phyloP scores from a whole-genome alignment of 92 coral and sea anemone genomes.

The Zoanthus sansibaricus region DNA sequence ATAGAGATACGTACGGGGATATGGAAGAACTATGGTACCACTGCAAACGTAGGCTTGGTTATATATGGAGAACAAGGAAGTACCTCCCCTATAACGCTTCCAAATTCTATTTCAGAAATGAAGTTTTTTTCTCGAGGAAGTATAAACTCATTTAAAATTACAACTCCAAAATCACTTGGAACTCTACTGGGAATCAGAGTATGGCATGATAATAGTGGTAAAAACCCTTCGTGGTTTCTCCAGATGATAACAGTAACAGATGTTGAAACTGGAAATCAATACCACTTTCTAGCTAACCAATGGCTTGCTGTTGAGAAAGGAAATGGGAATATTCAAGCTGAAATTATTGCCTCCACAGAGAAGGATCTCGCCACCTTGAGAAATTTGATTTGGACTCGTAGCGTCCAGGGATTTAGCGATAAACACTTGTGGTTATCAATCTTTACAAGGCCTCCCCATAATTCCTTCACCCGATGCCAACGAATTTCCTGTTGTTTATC shows the following conservation, averaged over 20 bases:
- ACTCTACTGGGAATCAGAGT: slow-evolving; percentile 71
- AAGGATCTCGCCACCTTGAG: slow-evolving; percentile 62
- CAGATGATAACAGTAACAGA: slow-evolving; percentile 73
- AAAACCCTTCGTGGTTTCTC: slow-evolving; percentile 84
- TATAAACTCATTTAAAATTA: slow-evolving; percentile 75
- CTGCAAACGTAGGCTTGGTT: slow-evolving; percentile 82
- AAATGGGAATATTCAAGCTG: slow-evolving; percentile 73
- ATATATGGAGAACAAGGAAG: slow-evolving; percentile 80
- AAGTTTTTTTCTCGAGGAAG: slow-evolving; percentile 82
- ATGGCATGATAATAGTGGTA: slow-evolving; percentile 92
- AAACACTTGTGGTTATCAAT: slow-evolving; percentile 86
- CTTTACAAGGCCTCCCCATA: slow-evolving; percentile 80
- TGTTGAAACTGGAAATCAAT: slow-evolving; percentile 49
- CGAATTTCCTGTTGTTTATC: slow-evolving; percentile 85
- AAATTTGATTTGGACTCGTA: slow-evolving; percentile 68
- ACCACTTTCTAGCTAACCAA: slow-evolving; percentile 77
- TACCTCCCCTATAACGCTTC: slow-evolving; percentile 67
- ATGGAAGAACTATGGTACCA: slow-evolving; percentile 86
- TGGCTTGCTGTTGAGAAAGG: slow-evolving; percentile 90
- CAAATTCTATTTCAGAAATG: slow-evolving; percentile 47
- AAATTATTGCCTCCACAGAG: slow-evolving; percentile 61
- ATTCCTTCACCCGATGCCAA: slow-evolving; percentile 79
- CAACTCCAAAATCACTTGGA: slow-evolving; percentile 72
- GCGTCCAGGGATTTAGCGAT: slow-evolving; percentile 80
- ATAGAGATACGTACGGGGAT: slow-evolving; percentile 80